Conservation (phyloP, 1,140 invertebrate species). For the Pseudomyrmex cubaensis region DNA sequence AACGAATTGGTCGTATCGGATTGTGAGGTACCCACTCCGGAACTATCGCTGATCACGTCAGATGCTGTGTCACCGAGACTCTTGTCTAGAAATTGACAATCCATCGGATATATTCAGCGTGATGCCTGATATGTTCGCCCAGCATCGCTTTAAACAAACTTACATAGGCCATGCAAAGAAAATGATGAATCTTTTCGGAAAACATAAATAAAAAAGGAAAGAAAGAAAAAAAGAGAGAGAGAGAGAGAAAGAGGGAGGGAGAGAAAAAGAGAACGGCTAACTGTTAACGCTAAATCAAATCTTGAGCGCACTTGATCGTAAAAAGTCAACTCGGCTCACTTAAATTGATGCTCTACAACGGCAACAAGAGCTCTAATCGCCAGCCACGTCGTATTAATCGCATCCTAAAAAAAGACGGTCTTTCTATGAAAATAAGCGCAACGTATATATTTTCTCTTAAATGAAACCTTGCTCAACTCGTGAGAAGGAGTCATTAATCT, state of each 20-base stretch:
- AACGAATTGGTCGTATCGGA: slow-evolving; percentile 93
- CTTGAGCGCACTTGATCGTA: slow-evolving; percentile 21
- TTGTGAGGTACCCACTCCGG: slow-evolving; percentile 94
- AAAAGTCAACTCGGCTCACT: slow-evolving; percentile 31
- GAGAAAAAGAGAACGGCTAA: slow-evolving; percentile 23
- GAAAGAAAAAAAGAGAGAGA: slow-evolving; percentile 25
- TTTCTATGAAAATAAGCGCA: slow-evolving; percentile 38
- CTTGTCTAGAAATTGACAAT: slow-evolving; percentile 89
- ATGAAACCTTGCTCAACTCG: background rate
- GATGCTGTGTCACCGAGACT: slow-evolving; percentile 92
- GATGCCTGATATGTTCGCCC: slow-evolving; percentile 26
- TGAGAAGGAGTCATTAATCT: slow-evolving; percentile 26
- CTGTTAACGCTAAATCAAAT: slow-evolving; percentile 54
- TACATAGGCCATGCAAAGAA: slow-evolving; percentile 62
- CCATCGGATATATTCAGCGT: slow-evolving; percentile 26
- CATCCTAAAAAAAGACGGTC: slow-evolving; percentile 29
- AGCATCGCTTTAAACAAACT: slow-evolving; percentile 46
- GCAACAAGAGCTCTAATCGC: slow-evolving; percentile 49
- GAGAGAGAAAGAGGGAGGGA: slow-evolving; percentile 1
- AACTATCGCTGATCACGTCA: slow-evolving; percentile 95
- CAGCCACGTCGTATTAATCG: slow-evolving; percentile 42
- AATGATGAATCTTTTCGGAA: slow-evolving; percentile 38
- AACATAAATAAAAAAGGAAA: background rate
- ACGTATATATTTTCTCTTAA: background rate
- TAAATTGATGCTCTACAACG: slow-evolving; percentile 40